phyloP scores from a whole-genome alignment of 1,140 invertebrate genomes.

The Rhizoglyphus robini region DNA sequence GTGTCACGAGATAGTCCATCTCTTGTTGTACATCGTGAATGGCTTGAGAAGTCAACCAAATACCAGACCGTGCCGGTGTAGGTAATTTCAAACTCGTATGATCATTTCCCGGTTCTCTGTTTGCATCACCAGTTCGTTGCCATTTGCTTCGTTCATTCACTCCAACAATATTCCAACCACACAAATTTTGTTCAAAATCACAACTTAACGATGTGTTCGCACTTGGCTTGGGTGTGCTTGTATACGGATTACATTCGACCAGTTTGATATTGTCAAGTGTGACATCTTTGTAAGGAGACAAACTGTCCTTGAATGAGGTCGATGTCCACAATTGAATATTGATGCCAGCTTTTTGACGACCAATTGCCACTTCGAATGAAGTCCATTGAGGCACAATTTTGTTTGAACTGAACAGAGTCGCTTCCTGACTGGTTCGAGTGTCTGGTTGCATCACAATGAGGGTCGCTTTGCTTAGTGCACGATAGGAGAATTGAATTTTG shows the following conservation, averaged over 20 bases:
- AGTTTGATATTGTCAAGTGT: neutral
- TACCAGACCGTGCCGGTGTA: neutral
- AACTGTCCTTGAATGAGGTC: neutral
- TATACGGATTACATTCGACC: neutral
- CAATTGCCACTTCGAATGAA: neutral
- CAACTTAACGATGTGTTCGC: neutral
- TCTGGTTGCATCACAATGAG: neutral
- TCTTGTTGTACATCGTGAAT: neutral
- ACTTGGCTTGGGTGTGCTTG: neutral
- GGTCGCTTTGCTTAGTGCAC: neutral
- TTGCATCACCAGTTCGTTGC: neutral
- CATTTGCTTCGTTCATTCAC: neutral
- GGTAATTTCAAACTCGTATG: neutral
- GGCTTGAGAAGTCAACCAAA: neutral
- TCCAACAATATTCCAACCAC: neutral
- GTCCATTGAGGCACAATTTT: neutral
- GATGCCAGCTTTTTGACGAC: neutral
- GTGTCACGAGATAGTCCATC: neutral
- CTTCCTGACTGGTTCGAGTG: neutral
- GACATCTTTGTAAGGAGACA: neutral
- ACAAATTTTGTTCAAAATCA: neutral
- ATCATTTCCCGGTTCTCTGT: slow-evolving; percentile 8
- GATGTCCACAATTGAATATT: neutral
- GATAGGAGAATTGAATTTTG: neutral
- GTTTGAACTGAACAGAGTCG: neutral